These are phyloP conservation scores for Anniella stebbinsi DNA, from an alignment of 2,797 vertebrate genomes.

Conservation along the genomic window DNA sequence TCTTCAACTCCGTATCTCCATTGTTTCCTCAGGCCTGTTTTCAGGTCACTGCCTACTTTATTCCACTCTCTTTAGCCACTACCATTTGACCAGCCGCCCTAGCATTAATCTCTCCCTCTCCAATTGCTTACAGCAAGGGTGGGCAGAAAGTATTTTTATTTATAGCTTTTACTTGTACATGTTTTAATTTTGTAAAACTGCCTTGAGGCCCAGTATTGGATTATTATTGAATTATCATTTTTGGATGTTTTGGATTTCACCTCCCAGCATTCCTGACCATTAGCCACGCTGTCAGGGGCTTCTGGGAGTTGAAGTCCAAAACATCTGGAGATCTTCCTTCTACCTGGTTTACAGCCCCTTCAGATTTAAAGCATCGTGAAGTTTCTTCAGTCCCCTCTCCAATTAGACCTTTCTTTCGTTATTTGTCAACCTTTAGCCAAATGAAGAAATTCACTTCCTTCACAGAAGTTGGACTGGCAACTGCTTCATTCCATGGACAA, in stretches of 20 bases:
- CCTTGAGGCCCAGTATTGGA: too few species aligned
- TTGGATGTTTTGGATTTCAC: too few species aligned
- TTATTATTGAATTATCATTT: too few species aligned
- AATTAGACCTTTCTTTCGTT: not conserved
- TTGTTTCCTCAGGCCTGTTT: not conserved
- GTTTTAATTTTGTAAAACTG: too few species aligned
- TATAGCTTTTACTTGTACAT: too few species aligned
- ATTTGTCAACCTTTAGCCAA: not conserved
- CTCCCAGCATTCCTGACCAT: too few species aligned
- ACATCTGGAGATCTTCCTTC: too few species aligned
- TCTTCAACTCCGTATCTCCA: not conserved
- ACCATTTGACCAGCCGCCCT: not conserved
- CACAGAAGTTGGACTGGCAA: not conserved
- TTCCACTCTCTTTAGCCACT: not conserved
- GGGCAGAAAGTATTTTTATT: too few species aligned
- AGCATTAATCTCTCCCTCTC: not conserved
- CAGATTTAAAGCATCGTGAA: not conserved
- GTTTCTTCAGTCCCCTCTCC: not conserved
- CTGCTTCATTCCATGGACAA: not conserved
- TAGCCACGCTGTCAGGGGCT: too few species aligned
- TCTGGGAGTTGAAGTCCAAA: too few species aligned
- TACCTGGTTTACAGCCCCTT: too few species aligned
- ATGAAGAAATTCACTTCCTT: not conserved
- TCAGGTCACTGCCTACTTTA: not conserved
- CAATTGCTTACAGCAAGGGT: too few species aligned